Conservation (phyloP, 2,113 vertebrate genomes). For the Trematocara nigrifrons region DNA sequence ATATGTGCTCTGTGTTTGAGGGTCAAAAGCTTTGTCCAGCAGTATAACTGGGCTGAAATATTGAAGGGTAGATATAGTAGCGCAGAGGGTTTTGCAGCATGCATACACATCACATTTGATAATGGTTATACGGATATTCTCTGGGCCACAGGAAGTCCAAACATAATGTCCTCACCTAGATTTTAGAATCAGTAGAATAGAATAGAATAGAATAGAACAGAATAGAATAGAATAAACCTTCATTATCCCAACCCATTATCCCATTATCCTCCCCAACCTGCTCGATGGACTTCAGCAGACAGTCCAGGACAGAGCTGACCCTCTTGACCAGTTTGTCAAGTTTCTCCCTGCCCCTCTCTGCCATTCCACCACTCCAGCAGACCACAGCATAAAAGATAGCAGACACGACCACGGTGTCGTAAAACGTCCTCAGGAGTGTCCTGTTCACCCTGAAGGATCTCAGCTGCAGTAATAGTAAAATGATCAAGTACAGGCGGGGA, state of each 20-base stretch:
- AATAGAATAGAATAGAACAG: neutral
- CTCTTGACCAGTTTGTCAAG: too few relatives aligned
- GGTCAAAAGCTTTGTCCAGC: rapidly evolving
- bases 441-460: rapidly evolving
- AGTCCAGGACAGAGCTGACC: too few relatives aligned
- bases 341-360: rapidly evolving
- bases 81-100: rapidly evolving
- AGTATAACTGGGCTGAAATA: neutral
- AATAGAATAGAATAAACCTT: neutral
- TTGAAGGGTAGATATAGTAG: neutral
- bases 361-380: too few relatives aligned
- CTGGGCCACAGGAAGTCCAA: neutral
- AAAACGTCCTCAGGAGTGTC: neutral
- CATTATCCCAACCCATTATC: neutral
- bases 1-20: neutral
- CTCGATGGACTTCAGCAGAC: too few relatives aligned
- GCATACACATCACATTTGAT: neutral
- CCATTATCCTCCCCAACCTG: too few relatives aligned
- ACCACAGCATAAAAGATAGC: too few relatives aligned
- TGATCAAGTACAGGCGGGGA: rapidly evolving
- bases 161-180: neutral
- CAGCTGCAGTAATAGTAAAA: neutral
- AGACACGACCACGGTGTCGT: rapidly evolving
- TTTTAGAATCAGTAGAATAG: neutral
- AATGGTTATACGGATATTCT: neutral